These are phyloP conservation scores for Euleptes europaea DNA, from an alignment of 2,113 vertebrate species.

Conservation along the genomic window DNA sequence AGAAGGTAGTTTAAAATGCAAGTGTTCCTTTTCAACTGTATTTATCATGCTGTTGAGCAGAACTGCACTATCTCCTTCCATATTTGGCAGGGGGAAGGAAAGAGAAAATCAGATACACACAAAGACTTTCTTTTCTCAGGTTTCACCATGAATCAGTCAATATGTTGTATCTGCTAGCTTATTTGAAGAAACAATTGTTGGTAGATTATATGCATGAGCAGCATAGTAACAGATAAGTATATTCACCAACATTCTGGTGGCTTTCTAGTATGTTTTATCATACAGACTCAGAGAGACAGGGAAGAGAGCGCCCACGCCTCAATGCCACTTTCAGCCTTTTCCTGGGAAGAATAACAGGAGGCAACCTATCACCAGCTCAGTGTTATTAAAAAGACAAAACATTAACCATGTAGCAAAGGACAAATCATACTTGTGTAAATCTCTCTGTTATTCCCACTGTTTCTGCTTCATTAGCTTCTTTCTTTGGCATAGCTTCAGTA, in stretches of 20 bases:
- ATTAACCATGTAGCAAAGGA: background rate
- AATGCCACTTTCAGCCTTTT: background rate
- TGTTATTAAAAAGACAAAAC: accelerated
- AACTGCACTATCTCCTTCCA: background rate
- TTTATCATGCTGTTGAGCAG: background rate
- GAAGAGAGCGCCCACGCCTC: background rate
- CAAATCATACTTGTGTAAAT: conserved; percentile 85
- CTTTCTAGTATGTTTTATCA: background rate
- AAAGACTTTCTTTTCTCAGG: background rate
- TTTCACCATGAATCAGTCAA: too few species aligned
- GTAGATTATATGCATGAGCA: background rate
- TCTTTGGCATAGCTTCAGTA: conserved; percentile 78
- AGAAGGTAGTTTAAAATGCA: background rate
- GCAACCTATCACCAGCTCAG: background rate
- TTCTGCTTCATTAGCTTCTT: conserved; percentile 91
- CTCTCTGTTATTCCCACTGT: conserved; percentile 94
- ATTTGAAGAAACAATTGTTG: background rate
- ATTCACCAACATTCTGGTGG: background rate
- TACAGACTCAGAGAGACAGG: background rate
- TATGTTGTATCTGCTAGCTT: background rate
- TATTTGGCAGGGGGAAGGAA: background rate
- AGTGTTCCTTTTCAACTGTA: background rate
- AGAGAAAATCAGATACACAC: background rate
- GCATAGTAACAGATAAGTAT: background rate
- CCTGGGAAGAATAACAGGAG: background rate